These are phyloP conservation scores for Tenualosa ilisha DNA, from an alignment of 2,797 vertebrate species.

Conservation along the genomic window DNA sequence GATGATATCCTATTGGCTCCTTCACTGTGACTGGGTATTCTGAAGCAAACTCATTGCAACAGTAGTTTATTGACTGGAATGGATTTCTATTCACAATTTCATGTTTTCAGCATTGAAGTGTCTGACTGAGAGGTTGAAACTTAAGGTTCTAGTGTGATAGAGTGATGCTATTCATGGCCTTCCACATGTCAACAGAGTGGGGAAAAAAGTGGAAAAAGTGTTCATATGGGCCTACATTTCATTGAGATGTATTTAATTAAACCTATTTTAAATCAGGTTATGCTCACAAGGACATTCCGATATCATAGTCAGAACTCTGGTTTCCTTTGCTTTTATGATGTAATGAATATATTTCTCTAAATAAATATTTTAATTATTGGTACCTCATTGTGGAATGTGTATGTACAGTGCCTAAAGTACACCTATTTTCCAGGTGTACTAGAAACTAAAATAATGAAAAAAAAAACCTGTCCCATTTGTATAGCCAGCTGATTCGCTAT, in stretches of 20 bases:
- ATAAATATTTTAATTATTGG: neutral
- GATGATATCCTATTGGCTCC: constrained; percentile 29
- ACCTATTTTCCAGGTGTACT: too few species aligned
- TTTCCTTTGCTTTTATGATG: neutral
- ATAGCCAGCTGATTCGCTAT: too few species aligned
- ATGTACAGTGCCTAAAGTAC: too few species aligned
- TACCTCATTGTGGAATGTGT: neutral
- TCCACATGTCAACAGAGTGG: neutral
- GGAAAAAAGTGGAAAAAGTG: too few species aligned
- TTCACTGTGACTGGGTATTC: neutral
- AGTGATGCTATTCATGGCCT: neutral
- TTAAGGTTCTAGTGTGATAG: neutral
- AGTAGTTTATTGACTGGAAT: too few species aligned
- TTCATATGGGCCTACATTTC: too few species aligned
- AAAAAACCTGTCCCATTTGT: too few species aligned
- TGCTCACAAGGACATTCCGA: too few species aligned
- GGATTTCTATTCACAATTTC: neutral
- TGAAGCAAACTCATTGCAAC: neutral
- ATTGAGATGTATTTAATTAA: too few species aligned
- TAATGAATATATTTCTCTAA: neutral
- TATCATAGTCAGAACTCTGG: too few species aligned
- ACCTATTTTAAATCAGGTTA: too few species aligned
- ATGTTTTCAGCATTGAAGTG: neutral
- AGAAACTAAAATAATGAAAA: too few species aligned
- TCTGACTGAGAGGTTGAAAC: neutral